A percentile compares a stretch with the other conserved stretches of the same genome.
phyloP scores from a whole-genome alignment of 2,113 vertebrate genomes.

The Myotis yumanensis region DNA sequence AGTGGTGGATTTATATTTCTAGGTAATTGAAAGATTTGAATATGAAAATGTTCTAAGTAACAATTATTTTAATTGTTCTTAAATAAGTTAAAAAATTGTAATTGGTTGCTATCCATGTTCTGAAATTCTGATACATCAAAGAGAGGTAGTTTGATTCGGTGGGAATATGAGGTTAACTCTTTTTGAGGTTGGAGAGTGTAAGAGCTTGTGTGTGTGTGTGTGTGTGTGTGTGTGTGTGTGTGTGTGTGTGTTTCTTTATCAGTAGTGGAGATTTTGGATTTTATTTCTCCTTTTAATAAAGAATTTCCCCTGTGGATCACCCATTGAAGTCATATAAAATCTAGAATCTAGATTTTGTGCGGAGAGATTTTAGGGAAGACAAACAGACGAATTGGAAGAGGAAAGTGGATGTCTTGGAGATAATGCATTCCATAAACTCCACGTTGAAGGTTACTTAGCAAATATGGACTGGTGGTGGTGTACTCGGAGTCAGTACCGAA shows the following conservation, averaged over 20 bases:
- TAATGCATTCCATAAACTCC: background rate
- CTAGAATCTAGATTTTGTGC: background rate
- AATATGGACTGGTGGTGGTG: background rate
- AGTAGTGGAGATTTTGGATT: background rate
- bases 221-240: background rate
- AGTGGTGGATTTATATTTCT: background rate
- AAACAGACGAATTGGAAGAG: background rate
- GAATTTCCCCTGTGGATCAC: background rate
- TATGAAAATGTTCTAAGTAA: background rate
- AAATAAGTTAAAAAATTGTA: conserved; percentile 1
- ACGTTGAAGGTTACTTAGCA: background rate
- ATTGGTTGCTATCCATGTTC: background rate
- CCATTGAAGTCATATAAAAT: background rate
- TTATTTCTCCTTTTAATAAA: background rate
- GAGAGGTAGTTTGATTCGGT: background rate
- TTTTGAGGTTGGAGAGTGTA: background rate
- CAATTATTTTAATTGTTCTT: background rate
- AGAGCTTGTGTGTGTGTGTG: background rate
- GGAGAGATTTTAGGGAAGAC: background rate
- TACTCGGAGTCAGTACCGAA: rapidly evolving
- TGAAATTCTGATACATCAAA: background rate
- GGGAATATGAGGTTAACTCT: background rate
- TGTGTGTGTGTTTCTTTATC: background rate
- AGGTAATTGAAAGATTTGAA: background rate
- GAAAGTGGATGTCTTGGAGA: background rate